Conservation (phyloP, 2,888 invertebrate species). For the Entomobrya multifasciata region DNA sequence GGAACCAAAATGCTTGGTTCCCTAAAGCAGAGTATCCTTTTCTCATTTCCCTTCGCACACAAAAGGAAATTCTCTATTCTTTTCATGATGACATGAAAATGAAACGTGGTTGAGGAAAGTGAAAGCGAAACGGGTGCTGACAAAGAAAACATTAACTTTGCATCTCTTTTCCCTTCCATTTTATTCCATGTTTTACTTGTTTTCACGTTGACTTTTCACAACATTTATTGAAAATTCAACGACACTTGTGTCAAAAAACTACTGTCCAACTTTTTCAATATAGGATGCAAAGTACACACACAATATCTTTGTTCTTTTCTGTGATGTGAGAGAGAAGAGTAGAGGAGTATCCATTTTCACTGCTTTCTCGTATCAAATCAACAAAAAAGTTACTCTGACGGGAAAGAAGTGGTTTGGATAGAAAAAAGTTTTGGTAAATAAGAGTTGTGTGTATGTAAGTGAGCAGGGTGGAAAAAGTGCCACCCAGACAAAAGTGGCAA, state of each 20-base stretch:
- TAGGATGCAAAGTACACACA: slow-evolving; percentile 39
- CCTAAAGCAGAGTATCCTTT: background rate
- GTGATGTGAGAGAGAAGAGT: background rate
- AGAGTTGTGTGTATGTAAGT: no score
- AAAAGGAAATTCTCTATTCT: slow-evolving; percentile 29
- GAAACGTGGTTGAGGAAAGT: slow-evolving; percentile 22
- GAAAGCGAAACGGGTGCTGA: slow-evolving; percentile 6
- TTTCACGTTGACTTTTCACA: slow-evolving; percentile 17
- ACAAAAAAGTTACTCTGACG: no score
- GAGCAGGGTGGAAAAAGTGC: background rate
- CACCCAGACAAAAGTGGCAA: slow-evolving; percentile 40
- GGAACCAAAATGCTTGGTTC: background rate
- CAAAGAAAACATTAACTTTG: slow-evolving; percentile 7
- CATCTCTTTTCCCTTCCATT: background rate
- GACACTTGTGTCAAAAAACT: slow-evolving; percentile 36
- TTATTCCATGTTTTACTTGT: background rate
- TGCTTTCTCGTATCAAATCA: no score
- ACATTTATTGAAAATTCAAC: slow-evolving; percentile 64
- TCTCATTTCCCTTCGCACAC: slow-evolving; percentile 7
- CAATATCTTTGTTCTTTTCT: no score
- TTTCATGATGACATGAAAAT: slow-evolving; percentile 30
- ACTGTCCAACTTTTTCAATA: slow-evolving; percentile 41
- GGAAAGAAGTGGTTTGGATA: no score
- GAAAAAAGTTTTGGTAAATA: no score
- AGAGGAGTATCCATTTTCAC: slow-evolving; percentile 28